Evolutionary conservation across 2,797 vertebrate species (phyloP), one percentile per base, ranked within the genome.

Genomic region (Serranus cabrilla): DNA sequence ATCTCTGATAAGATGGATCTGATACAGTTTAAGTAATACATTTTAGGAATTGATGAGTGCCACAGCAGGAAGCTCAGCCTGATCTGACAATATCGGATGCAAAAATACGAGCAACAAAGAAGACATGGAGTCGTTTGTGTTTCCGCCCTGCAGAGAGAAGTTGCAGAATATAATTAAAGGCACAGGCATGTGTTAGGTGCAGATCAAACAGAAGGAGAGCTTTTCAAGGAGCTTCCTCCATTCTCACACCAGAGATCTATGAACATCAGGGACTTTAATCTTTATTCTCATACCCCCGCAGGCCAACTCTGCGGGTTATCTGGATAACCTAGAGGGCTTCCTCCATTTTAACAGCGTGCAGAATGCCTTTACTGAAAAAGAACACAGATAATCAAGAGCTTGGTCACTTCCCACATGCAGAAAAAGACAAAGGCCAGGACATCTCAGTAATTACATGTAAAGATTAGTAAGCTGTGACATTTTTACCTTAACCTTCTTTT

Each of bases 201-300:
- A 55, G 7, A 56, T 20, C 1, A 7, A 70, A 74, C 23, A 40
- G 25, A 4, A 16, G 17, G 34, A 21, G 37, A 60, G n/a, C 43
- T 63, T 60, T 47, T 72, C 20, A 45, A 46, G 31, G 7, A 12
- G 31, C 34, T 62, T 63, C 14, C 23, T 62, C 18, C 70, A 4
- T 46, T 78, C n/a, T 71, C 39, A 43, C 72, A 55, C 6, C 42
- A 17, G 21, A 47, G 23, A 60, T 71, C 45, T 66, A 23, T 71
- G 42, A 75, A 68, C 59, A 80, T 47, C 67, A 47, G 45, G 11
- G 20, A 57, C 72, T 56, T 80, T 62, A 66, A 70, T 80, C 66
- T 83, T 72, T 83, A 61, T 73, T 57, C 55, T 65, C 62, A 52
- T 18, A 56, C 17, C 20, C 45, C 58, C 51, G 70, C 27, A 59